Evolutionary conservation across 2,888 invertebrate genomes (phyloP), one percentile per base, ranked within the genome.

Genomic region (Polydesmus complanatus): DNA sequence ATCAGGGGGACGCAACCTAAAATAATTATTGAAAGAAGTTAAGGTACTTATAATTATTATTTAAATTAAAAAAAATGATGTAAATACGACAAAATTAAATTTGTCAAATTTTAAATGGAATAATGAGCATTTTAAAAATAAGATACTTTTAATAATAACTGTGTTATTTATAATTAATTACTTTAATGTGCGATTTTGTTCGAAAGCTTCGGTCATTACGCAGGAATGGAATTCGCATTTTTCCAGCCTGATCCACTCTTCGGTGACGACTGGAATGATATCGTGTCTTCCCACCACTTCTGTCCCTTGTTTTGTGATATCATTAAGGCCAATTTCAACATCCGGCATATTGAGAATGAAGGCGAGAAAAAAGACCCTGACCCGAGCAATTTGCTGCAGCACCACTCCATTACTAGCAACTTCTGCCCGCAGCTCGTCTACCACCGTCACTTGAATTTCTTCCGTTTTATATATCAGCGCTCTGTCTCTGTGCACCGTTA

Each of bases 221-320:
- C 90, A 89, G 60, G 86, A 84, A 77, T 97, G 96, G 75, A 98
- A 95, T 74, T 96, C 94, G 0, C 90, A 83, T 56, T 85, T 82
- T 77, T 98, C 96, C 60, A 97, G 81, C 50, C 93, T 83, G 71
- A 98, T 98, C 98, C 98, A 99, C 77, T 98, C 94, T 77, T 99
- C 98, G 0, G 98, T 98, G 64, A 89, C 89, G 21, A 93, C 92
- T 23, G 98, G 97, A 73, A 98, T 94, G 73, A 99, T 98, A 77
- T 99, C 98, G 75, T 96, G 95, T 2, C 98, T 81, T 0, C 98
- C 95, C 1, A 98, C 98, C 58, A 99, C 95, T 80, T 98, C 98
- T 75, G 87, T 88, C n/a, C 97, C 97, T 75, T 95, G 92, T n/a
- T 96, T 81, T 74, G 91, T 83, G 80, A 93, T 83, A 76, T 99